These are phyloP conservation scores for Litocranius walleri DNA, from an alignment of 2,113 vertebrate species.

Conservation along the genomic window DNA sequence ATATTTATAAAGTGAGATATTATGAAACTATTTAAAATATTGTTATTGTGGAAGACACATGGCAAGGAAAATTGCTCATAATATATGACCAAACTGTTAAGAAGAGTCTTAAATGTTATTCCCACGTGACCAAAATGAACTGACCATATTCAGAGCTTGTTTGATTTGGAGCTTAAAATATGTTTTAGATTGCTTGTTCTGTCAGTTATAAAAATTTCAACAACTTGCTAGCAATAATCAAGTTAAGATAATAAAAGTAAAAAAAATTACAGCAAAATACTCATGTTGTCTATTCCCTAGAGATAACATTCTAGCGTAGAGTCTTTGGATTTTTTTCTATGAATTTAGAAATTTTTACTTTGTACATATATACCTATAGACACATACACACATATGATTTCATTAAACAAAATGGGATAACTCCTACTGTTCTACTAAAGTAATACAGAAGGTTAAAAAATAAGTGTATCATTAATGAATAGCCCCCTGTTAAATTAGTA, in stretches of 20 bases:
- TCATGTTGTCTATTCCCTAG: not conserved
- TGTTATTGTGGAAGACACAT: not conserved
- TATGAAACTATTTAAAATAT: not conserved
- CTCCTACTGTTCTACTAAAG: not conserved
- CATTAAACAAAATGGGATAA: slow-evolving; percentile 4
- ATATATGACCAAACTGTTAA: not conserved
- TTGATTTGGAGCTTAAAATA: not conserved
- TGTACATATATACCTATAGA: not conserved
- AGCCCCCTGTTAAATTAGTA: not conserved
- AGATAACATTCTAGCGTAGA: not conserved
- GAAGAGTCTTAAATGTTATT: not conserved
- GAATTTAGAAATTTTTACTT: not conserved
- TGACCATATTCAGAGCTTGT: not conserved
- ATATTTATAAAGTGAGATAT: not conserved
- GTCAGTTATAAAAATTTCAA: not conserved
- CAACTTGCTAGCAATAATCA: not conserved
- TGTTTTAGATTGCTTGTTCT: not conserved
- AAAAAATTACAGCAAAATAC: slow-evolving; percentile 14
- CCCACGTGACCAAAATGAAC: not conserved
- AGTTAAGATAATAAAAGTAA: not conserved
- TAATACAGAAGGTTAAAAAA: slow-evolving; percentile 5
- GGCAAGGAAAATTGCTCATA: not conserved
- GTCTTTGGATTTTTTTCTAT: not conserved
- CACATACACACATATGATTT: not conserved
- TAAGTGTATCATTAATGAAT: not conserved